phyloP scores from a whole-genome alignment of 30 jellyfish, hydroid and myxozoan genomes.

The Hydractinia echinata region DNA sequence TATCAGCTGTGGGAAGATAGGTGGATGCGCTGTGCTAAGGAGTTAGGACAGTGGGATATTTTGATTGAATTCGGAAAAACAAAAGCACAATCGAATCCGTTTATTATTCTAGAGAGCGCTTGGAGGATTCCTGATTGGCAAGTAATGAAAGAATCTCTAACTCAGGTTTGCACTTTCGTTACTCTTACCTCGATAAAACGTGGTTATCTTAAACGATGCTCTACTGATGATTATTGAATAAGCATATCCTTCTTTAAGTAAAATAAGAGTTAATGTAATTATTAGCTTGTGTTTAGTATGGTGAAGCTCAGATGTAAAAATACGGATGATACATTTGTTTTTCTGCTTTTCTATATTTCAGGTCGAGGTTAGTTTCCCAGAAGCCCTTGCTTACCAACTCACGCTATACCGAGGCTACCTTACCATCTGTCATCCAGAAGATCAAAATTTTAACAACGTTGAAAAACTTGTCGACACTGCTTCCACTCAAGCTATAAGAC shows the following conservation, averaged over 20 bases:
- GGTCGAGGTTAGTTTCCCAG: conserved; percentile 95
- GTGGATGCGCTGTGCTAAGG: conserved; percentile 96
- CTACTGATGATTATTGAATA: too few relatives aligned
- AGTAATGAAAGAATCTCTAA: conserved; percentile 94
- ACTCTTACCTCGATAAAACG: not conserved
- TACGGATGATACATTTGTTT: not conserved
- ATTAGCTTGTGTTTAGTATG: not conserved
- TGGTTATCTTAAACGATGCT: not conserved
- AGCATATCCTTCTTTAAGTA: too few relatives aligned
- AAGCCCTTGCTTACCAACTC: conserved; percentile 83
- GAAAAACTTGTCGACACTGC: conserved; percentile 96
- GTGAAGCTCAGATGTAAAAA: not conserved
- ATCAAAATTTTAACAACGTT: conserved; percentile 62
- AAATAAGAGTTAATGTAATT: too few relatives aligned
- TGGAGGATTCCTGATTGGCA: conserved; percentile 99
- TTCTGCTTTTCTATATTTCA: conserved; percentile 5
- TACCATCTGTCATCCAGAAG: conserved; percentile 97
- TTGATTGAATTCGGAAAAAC: conserved; percentile 96
- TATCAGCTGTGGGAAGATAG: conserved; percentile 94
- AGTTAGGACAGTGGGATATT: conserved; percentile 98
- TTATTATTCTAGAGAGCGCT: conserved; percentile 91
- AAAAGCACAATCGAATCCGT: conserved; percentile 92
- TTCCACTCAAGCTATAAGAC: conserved; percentile 91
- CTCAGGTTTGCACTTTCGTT: conserved; percentile 63
- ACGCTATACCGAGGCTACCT: conserved; percentile 96